These are phyloP conservation scores for Apodemia zela DNA, from an alignment of 2,888 invertebrate species.

Conservation along the genomic window DNA sequence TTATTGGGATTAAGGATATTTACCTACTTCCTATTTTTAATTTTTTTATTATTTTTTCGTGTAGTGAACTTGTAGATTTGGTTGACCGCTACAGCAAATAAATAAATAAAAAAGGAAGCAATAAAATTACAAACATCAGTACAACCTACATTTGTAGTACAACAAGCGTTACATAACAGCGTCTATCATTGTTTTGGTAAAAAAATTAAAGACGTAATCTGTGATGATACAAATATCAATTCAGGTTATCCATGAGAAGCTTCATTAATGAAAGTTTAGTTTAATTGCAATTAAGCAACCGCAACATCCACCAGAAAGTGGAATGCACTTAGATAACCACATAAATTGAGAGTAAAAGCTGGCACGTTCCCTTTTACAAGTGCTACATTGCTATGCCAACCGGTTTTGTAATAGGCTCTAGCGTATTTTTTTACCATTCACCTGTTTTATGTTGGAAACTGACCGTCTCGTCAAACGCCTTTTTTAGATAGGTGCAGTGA, in stretches of 20 bases:
- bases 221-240: not conserved
- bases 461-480: slow-evolving; percentile 43
- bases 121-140: no score
- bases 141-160: no score
- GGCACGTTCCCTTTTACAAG: slow-evolving; percentile 57
- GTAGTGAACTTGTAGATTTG: no score
- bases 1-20: no score
- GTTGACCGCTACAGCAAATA: no score
- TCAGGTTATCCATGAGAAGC: not conserved
- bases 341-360: slow-evolving; percentile 73
- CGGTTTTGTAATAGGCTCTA: slow-evolving; percentile 64
- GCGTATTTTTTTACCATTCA: slow-evolving; percentile 72
- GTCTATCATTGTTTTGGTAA: not conserved
- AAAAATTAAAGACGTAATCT: not conserved
- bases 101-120: no score
- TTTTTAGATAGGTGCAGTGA: slow-evolving; percentile 44
- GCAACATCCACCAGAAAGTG: slow-evolving; percentile 39
- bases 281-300: slow-evolving; percentile 37
- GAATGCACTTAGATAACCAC: slow-evolving; percentile 50
- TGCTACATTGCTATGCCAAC: slow-evolving; percentile 47
- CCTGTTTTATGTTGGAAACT: slow-evolving; percentile 52
- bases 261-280: slow-evolving; percentile 21
- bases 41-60: no score
- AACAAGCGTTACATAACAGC: not conserved
- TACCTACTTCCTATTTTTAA: no score